phyloP scores from a whole-genome alignment of 2,888 invertebrate species.

The Drosophila eohydei region DNA sequence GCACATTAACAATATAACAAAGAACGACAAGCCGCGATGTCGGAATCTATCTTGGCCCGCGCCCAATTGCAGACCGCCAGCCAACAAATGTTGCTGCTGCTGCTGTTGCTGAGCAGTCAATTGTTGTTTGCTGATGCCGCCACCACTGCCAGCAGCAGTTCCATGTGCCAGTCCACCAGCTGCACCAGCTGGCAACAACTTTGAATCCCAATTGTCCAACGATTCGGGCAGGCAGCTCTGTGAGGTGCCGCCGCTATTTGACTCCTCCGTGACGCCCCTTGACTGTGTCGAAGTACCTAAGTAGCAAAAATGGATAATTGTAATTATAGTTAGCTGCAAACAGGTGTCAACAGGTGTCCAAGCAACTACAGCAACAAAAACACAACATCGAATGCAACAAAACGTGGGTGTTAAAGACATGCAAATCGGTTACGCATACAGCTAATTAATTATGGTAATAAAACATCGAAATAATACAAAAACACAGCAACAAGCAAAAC shows the following conservation, averaged over 20 bases:
- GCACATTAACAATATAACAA: conserved; percentile 87
- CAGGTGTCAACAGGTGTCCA: conserved; percentile 4
- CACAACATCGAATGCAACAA: conserved; percentile 52
- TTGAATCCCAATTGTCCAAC: conserved; percentile 57
- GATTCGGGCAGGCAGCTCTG: conserved; percentile 46
- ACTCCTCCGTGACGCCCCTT: conserved; percentile 80
- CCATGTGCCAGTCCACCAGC: conserved; percentile 36
- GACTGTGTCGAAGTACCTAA: conserved; percentile 84
- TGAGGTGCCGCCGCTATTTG: conserved; percentile 46
- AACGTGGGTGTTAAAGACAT: conserved; percentile 32
- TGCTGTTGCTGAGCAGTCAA: conserved; percentile 44
- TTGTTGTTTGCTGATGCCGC: conserved; percentile 26
- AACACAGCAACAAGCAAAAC: neutral
- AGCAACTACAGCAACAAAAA: conserved; percentile 66
- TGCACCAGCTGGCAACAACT: conserved; percentile 57
- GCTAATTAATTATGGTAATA: conserved; percentile 1
- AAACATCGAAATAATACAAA: neutral
- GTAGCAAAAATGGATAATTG: conserved; percentile 33
- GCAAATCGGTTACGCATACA: conserved; percentile 28
- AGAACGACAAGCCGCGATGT: conserved; percentile 84
- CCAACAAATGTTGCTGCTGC: conserved; percentile 51
- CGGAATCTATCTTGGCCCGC: conserved; percentile 51
- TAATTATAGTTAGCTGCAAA: neutral
- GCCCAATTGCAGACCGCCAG: conserved; percentile 46
- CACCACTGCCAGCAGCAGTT: conserved; percentile 13